Percentiles rank a stretch among this genome's conserved stretches.
Conservation (phyloP, 2,797 vertebrate genomes). For the Syngnathus rostellatus region DNA sequence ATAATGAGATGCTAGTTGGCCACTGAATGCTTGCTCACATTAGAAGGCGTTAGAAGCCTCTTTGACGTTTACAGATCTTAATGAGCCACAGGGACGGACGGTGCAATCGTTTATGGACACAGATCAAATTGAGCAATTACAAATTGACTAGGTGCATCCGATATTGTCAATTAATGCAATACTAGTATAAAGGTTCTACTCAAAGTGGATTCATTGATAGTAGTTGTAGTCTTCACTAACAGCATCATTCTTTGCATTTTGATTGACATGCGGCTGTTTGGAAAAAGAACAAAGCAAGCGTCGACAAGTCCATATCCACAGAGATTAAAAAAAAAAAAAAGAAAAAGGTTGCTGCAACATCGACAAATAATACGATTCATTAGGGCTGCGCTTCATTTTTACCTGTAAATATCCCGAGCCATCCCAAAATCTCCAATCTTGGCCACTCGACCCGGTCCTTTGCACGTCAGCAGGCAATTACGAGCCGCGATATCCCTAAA, state of each 20-base stretch:
- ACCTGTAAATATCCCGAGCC: slow-evolving; percentile 99
- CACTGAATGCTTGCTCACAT: not conserved
- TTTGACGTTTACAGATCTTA: not conserved
- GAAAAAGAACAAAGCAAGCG: not conserved
- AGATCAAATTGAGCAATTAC: too few species aligned
- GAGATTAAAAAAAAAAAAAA: not conserved
- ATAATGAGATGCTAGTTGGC: not conserved
- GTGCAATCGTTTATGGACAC: not conserved
- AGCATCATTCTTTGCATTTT: not conserved
- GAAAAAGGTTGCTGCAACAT: not conserved
- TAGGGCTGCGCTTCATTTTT: slow-evolving; percentile 9
- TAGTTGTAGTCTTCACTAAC: not conserved
- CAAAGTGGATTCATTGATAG: not conserved
- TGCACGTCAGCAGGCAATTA: slow-evolving; percentile 94
- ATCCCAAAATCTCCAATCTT: slow-evolving; percentile 99
- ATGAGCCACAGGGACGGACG: slow-evolving; percentile 4
- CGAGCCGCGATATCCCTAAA: slow-evolving; percentile 94
- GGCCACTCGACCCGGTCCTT: slow-evolving; percentile 84
- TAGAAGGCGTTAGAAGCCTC: not conserved
- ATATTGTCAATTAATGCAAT: not conserved
- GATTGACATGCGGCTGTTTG: not conserved
- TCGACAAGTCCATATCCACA: too few species aligned
- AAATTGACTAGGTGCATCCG: not conserved
- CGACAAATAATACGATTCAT: not conserved
- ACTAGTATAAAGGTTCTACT: too few species aligned